A percentile compares a stretch with the other conserved stretches of the same genome.
These are phyloP conservation scores for Erinaceus europaeus DNA, from an alignment of 2,113 vertebrate genomes.

Conservation along the genomic window DNA sequence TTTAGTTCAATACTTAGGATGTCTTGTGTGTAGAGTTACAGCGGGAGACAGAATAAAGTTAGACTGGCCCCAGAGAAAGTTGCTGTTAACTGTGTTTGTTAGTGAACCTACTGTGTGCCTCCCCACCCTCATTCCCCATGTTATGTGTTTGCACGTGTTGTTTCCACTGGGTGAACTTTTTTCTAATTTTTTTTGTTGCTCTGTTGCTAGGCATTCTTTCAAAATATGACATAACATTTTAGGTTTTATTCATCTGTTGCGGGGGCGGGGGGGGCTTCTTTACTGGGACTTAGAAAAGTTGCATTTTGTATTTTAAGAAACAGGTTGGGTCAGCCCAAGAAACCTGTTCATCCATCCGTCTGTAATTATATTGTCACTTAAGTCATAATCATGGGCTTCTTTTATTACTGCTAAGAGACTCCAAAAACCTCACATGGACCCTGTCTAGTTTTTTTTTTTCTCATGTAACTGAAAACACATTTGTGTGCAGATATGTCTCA, in stretches of 20 bases:
- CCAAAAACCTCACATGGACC: constrained; percentile 16
- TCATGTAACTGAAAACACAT: background rate
- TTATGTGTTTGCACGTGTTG: background rate
- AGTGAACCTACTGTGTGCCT: background rate
- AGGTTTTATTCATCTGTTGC: constrained; percentile 21
- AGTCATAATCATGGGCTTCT: constrained; percentile 20
- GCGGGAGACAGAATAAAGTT: background rate
- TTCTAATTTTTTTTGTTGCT: background rate
- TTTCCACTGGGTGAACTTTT: background rate
- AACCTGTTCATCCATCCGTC: constrained; percentile 53
- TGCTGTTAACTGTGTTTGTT: constrained; percentile 36
- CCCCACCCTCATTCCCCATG: background rate
- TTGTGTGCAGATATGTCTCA: background rate
- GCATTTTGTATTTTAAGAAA: constrained; percentile 52
- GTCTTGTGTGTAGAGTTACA: background rate
- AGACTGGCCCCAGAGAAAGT: background rate
- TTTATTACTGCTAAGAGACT: constrained; percentile 38
- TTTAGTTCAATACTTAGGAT: background rate
- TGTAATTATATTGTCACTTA: constrained; percentile 50
- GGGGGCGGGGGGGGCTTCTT: background rate
- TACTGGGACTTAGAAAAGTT: background rate
- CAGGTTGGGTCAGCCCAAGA: constrained; percentile 58
- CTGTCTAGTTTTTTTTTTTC: constrained; percentile 18
- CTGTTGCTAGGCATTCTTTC: background rate
- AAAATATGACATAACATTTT: background rate